Evolutionary conservation across 2,888 invertebrate species (phyloP).

Genomic region (Yponomeuta evonymella): DNA sequence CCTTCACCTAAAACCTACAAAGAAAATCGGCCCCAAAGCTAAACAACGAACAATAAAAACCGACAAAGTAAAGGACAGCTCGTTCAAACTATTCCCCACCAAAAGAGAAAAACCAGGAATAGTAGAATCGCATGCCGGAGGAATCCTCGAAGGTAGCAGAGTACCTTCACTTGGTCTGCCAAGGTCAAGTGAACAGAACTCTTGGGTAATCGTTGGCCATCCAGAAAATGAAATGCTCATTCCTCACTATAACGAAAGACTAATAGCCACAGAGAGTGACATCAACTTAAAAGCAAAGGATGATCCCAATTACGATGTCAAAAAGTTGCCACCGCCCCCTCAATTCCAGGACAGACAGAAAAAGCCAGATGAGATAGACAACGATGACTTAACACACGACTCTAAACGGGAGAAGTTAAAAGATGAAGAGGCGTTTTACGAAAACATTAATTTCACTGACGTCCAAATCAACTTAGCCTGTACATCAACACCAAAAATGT

Average conservation of each 20-base stretch:
- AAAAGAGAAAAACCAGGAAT: constrained; percentile 56
- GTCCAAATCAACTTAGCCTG: constrained; percentile 63
- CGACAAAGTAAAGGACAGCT: constrained; percentile 47
- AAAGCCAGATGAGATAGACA: constrained; percentile 48
- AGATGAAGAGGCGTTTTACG: constrained; percentile 34
- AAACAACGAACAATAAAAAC: constrained; percentile 58
- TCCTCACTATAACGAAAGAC: constrained; percentile 63
- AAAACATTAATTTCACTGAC: constrained; percentile 51
- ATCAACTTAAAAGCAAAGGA: constrained; percentile 40
- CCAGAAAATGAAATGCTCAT: constrained; percentile 61
- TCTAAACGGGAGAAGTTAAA: constrained; percentile 69
- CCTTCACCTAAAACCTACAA: constrained; percentile 62
- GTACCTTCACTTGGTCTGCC: constrained; percentile 66
- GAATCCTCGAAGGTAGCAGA: constrained; percentile 53
- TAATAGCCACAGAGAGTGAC: constrained; percentile 46
- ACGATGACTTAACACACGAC: constrained; percentile 55
- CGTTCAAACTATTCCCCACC: constrained; percentile 56
- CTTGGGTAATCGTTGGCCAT: constrained; percentile 64
- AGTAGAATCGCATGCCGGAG: constrained; percentile 54
- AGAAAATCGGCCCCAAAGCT: constrained; percentile 64
- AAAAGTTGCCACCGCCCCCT: constrained; percentile 56
- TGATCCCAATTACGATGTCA: constrained; percentile 42
- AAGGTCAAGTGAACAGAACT: constrained; percentile 51
- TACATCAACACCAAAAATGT: constrained; percentile 70
- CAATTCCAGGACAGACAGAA: constrained; percentile 67